Conservation (phyloP, 1,140 invertebrate species). For the Aphis craccivora region DNA sequence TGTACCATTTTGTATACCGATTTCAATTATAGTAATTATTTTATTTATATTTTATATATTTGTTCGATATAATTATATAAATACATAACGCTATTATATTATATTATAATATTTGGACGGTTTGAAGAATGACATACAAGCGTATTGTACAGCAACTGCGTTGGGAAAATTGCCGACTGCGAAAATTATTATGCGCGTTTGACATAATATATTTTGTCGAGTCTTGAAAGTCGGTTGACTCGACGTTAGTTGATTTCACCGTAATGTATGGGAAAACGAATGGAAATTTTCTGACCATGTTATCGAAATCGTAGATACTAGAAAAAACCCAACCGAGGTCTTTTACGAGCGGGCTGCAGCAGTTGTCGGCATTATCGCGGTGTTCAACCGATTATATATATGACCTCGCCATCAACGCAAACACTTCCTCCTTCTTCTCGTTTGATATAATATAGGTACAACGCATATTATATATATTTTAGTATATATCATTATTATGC, state of each 20-base stretch:
- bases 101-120: neutral
- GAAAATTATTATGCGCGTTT: neutral
- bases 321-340: neutral
- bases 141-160: neutral
- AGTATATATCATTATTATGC: neutral
- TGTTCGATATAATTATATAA: no score
- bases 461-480: neutral
- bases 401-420: neutral
- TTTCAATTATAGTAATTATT: neutral
- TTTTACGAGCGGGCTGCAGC: neutral
- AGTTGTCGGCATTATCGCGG: neutral
- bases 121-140: neutral
- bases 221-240: constrained; percentile 1
- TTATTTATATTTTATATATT: neutral
- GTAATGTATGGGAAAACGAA: neutral
- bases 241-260: neutral
- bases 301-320: neutral
- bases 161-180: neutral
- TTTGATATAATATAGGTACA: neutral
- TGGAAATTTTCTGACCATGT: neutral
- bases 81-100: neutral
- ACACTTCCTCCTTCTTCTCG: constrained; percentile 21
- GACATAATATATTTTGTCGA: neutral
- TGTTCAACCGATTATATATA: neutral
- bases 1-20: neutral